phyloP scores from a whole-genome alignment of 1,140 invertebrate species.

The Nylanderia fulva region DNA sequence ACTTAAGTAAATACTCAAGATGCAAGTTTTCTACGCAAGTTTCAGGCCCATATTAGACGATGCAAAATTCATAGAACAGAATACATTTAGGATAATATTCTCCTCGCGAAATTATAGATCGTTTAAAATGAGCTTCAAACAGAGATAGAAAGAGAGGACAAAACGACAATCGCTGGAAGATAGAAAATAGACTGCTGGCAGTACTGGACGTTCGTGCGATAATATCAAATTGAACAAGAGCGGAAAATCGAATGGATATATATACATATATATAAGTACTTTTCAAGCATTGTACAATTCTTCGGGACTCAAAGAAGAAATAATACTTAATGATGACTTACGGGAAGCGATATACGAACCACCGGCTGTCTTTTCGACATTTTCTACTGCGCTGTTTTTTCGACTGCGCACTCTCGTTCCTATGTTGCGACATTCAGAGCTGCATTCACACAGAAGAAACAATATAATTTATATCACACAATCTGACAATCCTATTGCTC shows the following conservation, averaged over 20 bases:
- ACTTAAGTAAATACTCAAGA: background rate
- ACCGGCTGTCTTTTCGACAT: constrained; percentile 85
- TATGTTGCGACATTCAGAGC: constrained; percentile 84
- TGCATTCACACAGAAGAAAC: constrained; percentile 82
- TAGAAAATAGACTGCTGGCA: background rate
- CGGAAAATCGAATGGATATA: background rate
- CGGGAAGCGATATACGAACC: constrained; percentile 83
- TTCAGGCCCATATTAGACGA: background rate
- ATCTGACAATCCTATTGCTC: background rate
- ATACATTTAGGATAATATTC: background rate
- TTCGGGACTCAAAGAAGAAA: constrained; percentile 29
- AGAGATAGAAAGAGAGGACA: background rate
- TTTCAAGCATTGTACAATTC: constrained; percentile 7
- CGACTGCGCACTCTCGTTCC: constrained; percentile 82
- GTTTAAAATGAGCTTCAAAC: background rate
- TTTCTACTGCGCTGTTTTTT: constrained; percentile 78
- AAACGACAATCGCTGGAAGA: background rate
- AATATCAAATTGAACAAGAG: background rate
- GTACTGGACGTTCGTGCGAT: constrained; percentile 39
- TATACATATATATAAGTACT: background rate
- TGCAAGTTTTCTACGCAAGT: constrained; percentile 20
- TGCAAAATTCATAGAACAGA: background rate
- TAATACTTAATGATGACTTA: constrained; percentile 61
- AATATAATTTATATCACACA: constrained; percentile 35
- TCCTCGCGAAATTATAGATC: background rate